phyloP scores from a whole-genome alignment of 2,797 vertebrate species.

The Prunella strophiata region DNA sequence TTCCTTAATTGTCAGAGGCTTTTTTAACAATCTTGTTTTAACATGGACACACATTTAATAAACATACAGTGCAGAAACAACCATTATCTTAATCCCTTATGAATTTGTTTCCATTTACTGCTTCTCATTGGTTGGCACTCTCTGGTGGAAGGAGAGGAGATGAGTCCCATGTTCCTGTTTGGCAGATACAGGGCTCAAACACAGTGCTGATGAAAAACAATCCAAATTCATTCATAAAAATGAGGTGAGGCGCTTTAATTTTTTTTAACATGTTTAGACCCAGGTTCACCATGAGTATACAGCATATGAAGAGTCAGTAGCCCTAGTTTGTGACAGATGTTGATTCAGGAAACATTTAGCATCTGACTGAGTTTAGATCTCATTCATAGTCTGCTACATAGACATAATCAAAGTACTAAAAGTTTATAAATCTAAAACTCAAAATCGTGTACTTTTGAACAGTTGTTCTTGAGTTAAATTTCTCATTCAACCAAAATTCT shows the following conservation, averaged over 20 bases:
- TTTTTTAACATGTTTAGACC: not conserved
- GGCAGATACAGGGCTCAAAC: not conserved
- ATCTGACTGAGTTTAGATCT: not conserved
- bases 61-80: not conserved
- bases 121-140: not conserved
- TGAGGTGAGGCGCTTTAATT: not conserved
- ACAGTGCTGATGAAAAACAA: not conserved
- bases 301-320: not conserved
- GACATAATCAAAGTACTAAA: accelerated
- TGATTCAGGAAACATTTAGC: not conserved
- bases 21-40: not conserved
- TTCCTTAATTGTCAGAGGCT: not conserved
- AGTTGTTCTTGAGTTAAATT: not conserved
- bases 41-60: not conserved
- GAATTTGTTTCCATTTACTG: not conserved
- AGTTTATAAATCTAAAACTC: not conserved
- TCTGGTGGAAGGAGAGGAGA: not conserved
- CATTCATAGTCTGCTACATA: not conserved
- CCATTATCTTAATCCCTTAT: not conserved
- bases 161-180: not conserved
- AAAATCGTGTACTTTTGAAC: not conserved
- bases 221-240: not conserved
- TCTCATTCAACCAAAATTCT: not conserved
- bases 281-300: not conserved
- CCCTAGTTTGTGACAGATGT: not conserved